A percentile compares a stretch with the other conserved stretches of the same genome.
Conservation (phyloP, 2,113 vertebrate species). For the Emydura subglobosa region DNA sequence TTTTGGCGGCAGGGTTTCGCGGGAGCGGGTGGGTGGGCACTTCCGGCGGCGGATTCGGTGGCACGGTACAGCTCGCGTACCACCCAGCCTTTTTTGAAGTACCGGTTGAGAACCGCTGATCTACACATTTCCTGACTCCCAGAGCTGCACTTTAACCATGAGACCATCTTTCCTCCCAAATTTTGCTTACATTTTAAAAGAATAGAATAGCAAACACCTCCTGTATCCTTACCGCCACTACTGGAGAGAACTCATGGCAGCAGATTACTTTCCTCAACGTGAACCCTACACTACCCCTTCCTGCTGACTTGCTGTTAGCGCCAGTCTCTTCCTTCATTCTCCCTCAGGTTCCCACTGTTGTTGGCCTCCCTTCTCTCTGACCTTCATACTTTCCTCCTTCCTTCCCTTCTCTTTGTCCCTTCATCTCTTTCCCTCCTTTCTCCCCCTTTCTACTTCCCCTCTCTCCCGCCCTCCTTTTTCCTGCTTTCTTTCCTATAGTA, state of each 20-base stretch:
- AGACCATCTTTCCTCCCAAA: background rate
- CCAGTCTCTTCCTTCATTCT: background rate
- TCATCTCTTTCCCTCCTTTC: background rate
- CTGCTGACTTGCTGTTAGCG: background rate
- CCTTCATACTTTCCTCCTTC: background rate
- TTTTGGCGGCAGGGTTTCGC: too few species aligned
- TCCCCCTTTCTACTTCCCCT: background rate
- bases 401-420: background rate
- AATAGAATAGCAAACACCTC: background rate
- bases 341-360: background rate
- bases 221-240: background rate
- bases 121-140: background rate
- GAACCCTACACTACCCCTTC: background rate
- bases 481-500: background rate
- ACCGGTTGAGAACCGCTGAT: background rate
- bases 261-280: background rate
- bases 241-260: background rate
- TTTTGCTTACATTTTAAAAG: background rate
- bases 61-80: too few species aligned
- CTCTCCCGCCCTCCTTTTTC: background rate
- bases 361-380: background rate
- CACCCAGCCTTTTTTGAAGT: too few species aligned
- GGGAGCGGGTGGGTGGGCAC: too few species aligned
- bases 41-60: too few species aligned
- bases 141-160: background rate